A percentile compares a stretch with the other conserved stretches of the same genome.
phyloP scores from a whole-genome alignment of 2,797 vertebrate genomes.

The Rhinoraja longicauda region DNA sequence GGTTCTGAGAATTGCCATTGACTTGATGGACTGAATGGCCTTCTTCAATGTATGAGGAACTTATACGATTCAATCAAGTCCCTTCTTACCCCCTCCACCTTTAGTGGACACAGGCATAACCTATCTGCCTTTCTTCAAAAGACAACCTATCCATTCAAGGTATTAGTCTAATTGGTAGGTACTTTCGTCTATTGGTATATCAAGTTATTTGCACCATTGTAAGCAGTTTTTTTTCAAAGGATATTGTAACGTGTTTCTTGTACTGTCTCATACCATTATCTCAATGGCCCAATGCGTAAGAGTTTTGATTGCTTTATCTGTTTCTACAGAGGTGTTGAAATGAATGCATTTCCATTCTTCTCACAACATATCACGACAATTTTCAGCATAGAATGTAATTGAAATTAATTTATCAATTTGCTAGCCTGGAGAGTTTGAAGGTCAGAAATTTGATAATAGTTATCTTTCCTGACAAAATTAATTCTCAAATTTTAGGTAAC shows the following conservation, averaged over 20 bases:
- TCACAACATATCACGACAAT: not conserved
- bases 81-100: no score
- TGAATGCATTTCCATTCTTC: conserved; percentile 14
- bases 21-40: no score
- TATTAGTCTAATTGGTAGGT: no score
- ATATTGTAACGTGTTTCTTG: not conserved
- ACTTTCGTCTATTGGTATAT: not conserved
- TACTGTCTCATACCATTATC: not conserved
- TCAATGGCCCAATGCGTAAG: not conserved
- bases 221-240: not conserved
- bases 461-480: no score
- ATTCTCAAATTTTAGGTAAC: no score
- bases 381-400: not conserved
- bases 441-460: not conserved
- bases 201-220: not conserved
- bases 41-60: no score
- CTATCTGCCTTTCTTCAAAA: no score
- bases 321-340: not conserved
- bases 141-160: no score
- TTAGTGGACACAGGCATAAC: no score
- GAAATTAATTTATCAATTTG: not conserved
- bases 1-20: no score
- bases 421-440: conserved; percentile 7
- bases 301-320: not conserved
- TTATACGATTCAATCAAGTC: no score